Conservation (phyloP, 1,140 invertebrate species). For the Apis laboriosa region DNA sequence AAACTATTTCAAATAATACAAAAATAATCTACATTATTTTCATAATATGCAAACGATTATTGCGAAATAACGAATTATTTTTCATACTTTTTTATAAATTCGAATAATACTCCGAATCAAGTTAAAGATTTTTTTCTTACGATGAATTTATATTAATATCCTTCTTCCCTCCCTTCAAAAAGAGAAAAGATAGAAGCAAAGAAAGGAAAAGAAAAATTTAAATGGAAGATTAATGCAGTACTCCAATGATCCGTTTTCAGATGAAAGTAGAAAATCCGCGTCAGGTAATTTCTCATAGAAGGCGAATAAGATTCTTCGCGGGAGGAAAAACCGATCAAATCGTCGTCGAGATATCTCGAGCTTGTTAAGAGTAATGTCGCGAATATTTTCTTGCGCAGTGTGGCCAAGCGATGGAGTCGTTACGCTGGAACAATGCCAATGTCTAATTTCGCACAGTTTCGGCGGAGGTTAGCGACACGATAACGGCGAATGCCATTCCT, state of each 20-base stretch:
- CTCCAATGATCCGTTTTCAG: not conserved
- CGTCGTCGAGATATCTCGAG: slow-evolving; percentile 45
- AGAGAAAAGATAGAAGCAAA: no score
- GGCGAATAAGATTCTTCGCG: not conserved
- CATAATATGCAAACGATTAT: no score
- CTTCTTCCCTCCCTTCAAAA: no score
- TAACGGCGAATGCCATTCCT: slow-evolving; percentile 37
- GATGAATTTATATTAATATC: no score
- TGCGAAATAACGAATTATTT: no score
- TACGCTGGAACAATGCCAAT: slow-evolving; percentile 63
- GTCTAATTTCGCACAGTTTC: slow-evolving; percentile 60
- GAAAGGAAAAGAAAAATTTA: not conserved
- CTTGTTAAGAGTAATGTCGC: slow-evolving; percentile 63
- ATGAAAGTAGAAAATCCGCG: not conserved
- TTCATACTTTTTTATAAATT: no score
- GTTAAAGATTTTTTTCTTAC: no score
- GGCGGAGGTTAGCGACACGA: slow-evolving; percentile 33
- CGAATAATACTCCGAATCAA: no score
- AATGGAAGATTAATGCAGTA: not conserved
- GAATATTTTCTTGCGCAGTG: slow-evolving; percentile 64
- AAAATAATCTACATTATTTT: no score
- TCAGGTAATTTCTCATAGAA: not conserved
- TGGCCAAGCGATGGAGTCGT: slow-evolving; percentile 61
- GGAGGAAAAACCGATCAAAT: slow-evolving; percentile 53
- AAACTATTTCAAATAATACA: no score